These are phyloP conservation scores for Nothocercus nigrocapillus DNA, from an alignment of 2,113 vertebrate species.

Conservation along the genomic window DNA sequence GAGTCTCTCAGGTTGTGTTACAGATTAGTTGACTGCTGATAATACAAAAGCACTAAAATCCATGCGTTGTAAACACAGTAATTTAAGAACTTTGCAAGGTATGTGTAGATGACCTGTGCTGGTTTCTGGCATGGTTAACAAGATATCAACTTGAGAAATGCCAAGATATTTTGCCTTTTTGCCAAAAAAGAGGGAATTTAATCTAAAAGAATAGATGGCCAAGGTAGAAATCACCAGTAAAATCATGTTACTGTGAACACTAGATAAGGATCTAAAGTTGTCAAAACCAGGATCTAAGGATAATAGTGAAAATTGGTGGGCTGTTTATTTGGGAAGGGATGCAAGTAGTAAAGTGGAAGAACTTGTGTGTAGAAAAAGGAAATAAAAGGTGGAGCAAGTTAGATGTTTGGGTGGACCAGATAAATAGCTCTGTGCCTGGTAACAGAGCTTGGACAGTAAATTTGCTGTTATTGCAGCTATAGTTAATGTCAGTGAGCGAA, in stretches of 20 bases:
- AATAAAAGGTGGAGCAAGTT: background rate
- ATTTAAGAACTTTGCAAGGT: background rate
- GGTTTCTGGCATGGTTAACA: background rate
- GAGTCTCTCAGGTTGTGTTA: too few species aligned
- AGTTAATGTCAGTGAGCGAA: too few species aligned
- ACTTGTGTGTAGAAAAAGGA: background rate
- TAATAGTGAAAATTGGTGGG: too few species aligned
- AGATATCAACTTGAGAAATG: too few species aligned
- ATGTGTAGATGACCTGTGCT: accelerated
- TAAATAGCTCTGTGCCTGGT: background rate
- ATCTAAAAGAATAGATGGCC: too few species aligned
- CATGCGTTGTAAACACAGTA: accelerated
- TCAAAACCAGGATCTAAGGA: too few species aligned
- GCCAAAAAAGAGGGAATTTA: too few species aligned
- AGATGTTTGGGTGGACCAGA: accelerated
- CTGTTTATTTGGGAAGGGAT: background rate
- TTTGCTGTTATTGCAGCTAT: background rate
- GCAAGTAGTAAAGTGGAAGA: background rate
- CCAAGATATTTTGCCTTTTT: too few species aligned
- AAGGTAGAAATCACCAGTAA: too few species aligned
- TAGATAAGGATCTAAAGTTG: too few species aligned
- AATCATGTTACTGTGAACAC: too few species aligned
- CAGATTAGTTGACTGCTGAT: too few species aligned
- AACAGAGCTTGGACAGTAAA: background rate
- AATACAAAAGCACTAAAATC: background rate